Evolutionary conservation across 1,140 invertebrate species (phyloP).

Genomic region (Cecropterus lyciades): DNA sequence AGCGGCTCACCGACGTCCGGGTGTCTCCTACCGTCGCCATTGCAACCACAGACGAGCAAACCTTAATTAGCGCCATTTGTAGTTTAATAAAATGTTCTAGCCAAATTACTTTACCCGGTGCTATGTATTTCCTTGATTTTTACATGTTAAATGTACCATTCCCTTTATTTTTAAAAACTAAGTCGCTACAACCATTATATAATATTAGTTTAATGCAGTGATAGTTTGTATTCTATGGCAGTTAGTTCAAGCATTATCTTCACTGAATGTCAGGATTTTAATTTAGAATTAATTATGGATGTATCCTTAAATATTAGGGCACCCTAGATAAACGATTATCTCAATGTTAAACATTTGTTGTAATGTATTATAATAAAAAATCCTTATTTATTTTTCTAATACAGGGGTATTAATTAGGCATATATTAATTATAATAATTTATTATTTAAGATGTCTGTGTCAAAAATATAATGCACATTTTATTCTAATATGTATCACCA

Average conservation of each 20-base stretch:
- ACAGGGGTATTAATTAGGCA: slow-evolving; percentile 23
- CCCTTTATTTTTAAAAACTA: too few relatives aligned
- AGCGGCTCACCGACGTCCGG: slow-evolving; percentile 84
- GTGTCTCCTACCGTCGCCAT: slow-evolving; percentile 87
- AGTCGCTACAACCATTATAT: too few relatives aligned
- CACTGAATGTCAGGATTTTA: too few relatives aligned
- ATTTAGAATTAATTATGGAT: too few relatives aligned
- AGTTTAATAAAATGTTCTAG: not conserved
- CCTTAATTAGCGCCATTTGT: slow-evolving; percentile 37
- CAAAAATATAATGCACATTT: slow-evolving; percentile 31
- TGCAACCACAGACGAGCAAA: slow-evolving; percentile 82
- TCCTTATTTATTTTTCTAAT: not conserved
- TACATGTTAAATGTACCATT: too few relatives aligned
- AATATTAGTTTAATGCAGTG: too few relatives aligned
- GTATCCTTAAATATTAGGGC: too few relatives aligned
- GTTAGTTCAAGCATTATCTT: too few relatives aligned
- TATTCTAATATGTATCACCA: slow-evolving; percentile 31
- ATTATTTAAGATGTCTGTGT: slow-evolving; percentile 32
- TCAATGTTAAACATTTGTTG: too few relatives aligned
- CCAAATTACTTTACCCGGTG: slow-evolving; percentile 5
- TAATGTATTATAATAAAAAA: too few relatives aligned
- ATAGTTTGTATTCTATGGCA: too few relatives aligned
- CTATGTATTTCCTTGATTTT: not conserved
- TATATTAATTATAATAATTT: slow-evolving; percentile 28
- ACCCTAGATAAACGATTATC: too few relatives aligned